Percentiles rank a stretch among this genome's conserved stretches.
Conservation (phyloP, 2,797 vertebrate species). For the Atherinosoma microstoma region DNA sequence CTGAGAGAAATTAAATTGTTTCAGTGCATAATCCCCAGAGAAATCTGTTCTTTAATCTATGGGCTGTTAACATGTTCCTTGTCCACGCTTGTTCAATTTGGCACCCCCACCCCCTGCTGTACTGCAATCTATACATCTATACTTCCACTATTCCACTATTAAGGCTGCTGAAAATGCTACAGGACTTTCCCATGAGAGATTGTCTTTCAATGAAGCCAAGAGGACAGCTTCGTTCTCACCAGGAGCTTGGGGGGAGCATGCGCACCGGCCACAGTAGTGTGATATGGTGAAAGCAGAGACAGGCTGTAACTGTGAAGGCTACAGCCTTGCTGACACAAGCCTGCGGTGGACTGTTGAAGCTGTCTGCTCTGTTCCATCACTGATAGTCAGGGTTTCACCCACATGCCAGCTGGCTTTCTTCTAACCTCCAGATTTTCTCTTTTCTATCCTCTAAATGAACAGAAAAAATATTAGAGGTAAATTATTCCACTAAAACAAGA, state of each 20-base stretch:
- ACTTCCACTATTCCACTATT: constrained; percentile 7
- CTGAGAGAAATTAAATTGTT: constrained; percentile 44
- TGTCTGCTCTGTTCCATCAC: constrained; percentile 29
- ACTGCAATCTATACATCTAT: constrained; percentile 16
- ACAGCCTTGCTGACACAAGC: constrained; percentile 18
- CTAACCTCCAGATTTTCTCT: constrained; percentile 18
- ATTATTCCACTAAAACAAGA: constrained; percentile 23
- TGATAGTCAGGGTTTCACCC: constrained; percentile 33
- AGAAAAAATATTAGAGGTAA: constrained; percentile 7
- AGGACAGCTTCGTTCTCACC: constrained; percentile 58
- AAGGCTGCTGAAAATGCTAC: constrained; percentile 42
- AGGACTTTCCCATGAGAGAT: constrained; percentile 42
- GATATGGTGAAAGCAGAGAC: constrained; percentile 4
- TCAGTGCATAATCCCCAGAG: constrained; percentile 54
- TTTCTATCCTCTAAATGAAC: constrained; percentile 21
- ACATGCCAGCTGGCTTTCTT: constrained; percentile 35
- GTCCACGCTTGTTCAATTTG: constrained; percentile 48
- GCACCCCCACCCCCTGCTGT: constrained; percentile 5
- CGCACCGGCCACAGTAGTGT: constrained; percentile 13
- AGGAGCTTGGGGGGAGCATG: constrained; percentile 29
- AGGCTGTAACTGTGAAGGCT: constrained; percentile 36
- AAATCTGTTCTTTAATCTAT: constrained; percentile 67
- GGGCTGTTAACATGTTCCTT: constrained; percentile 45
- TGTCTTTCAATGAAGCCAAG: constrained; percentile 62
- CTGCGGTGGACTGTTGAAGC: constrained; percentile 20